A percentile compares a stretch with the other conserved stretches of the same genome.
Evolutionary conservation across 2,888 invertebrate genomes (phyloP).

Genomic region (Cordilura impudica): DNA sequence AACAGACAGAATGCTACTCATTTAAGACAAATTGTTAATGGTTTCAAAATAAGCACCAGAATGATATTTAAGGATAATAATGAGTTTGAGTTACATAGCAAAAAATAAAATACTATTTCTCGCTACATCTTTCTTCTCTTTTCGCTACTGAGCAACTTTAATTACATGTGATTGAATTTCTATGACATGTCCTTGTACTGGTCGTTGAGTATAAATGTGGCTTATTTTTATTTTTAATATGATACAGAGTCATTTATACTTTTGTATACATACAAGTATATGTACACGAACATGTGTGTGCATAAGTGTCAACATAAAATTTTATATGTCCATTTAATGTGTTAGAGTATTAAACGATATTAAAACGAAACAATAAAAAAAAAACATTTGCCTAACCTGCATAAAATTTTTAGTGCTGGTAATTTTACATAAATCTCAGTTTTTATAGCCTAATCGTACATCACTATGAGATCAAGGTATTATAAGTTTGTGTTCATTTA

Average conservation of each 20-base stretch:
- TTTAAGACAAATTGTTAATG: conserved; percentile 27
- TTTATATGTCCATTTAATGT: not conserved
- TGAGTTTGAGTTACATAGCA: conserved; percentile 20
- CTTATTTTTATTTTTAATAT: not conserved
- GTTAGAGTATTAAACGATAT: not conserved
- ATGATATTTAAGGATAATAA: conserved; percentile 25
- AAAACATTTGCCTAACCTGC: conserved; percentile 21
- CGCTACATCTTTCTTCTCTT: not conserved
- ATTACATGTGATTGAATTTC: conserved; percentile 45
- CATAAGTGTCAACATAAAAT: not conserved
- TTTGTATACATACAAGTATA: not conserved
- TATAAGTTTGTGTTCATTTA: too few species aligned
- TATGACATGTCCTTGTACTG: conserved; percentile 6
- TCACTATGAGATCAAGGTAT: too few species aligned
- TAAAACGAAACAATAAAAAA: conserved; percentile 4
- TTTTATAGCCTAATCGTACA: not conserved
- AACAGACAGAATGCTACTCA: not conserved
- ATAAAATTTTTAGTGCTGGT: conserved; percentile 26
- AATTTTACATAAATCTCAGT: not conserved
- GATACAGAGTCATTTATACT: not conserved
- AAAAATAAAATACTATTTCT: conserved; percentile 16
- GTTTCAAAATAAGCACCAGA: not conserved
- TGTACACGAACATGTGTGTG: not conserved
- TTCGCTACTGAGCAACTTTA: not conserved
- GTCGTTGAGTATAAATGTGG: conserved; percentile 3